phyloP scores from a whole-genome alignment of 2,113 vertebrate genomes.

The Sturnus vulgaris region DNA sequence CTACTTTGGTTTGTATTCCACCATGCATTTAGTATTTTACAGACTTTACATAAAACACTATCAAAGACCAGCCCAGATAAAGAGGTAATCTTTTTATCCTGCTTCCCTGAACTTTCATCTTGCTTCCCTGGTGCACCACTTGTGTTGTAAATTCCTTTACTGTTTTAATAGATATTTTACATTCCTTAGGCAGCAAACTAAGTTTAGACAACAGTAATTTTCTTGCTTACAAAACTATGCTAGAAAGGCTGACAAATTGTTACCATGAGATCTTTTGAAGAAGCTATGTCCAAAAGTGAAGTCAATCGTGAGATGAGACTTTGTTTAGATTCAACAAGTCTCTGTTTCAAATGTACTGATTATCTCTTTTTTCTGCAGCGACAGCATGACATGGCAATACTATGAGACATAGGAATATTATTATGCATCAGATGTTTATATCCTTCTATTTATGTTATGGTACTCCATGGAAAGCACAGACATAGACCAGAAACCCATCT shows the following conservation, averaged over 20 bases:
- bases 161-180: background rate
- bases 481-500: constrained; percentile 1
- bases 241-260: background rate
- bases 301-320: background rate
- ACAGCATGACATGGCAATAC: background rate
- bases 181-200: constrained; percentile 10
- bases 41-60: constrained; percentile 24
- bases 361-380: background rate
- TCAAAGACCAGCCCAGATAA: background rate
- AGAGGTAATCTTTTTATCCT: background rate
- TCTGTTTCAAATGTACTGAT: background rate
- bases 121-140: background rate
- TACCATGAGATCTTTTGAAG: background rate
- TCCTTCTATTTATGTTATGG: background rate
- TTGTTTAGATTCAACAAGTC: background rate
- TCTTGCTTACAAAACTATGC: background rate
- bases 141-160: background rate
- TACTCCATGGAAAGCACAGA: background rate
- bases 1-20: background rate
- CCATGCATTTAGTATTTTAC: background rate
- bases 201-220: background rate
- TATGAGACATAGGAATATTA: background rate
- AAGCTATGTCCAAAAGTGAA: background rate
- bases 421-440: background rate
- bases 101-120: constrained; percentile 39